phyloP scores from a whole-genome alignment of 23 tunicate genomes.

The Trididemnum nubilum region DNA sequence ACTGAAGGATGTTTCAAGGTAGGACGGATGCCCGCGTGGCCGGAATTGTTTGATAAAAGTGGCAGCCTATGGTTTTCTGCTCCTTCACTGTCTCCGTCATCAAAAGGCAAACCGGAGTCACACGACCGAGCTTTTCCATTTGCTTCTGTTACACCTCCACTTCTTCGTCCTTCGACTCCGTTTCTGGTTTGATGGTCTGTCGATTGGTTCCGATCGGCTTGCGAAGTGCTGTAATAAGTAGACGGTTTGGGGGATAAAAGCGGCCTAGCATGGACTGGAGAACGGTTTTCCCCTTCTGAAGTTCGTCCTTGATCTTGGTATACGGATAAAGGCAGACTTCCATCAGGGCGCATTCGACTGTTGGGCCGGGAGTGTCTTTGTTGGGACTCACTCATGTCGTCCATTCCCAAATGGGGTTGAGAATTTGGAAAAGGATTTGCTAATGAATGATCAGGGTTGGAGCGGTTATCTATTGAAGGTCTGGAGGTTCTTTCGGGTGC shows the following conservation, averaged over 20 bases:
- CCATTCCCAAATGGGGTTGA: neutral
- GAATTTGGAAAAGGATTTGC: neutral
- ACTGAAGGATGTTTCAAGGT: neutral
- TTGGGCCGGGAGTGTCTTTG: conserved; percentile 23
- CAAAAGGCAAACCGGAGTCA: conserved; percentile 81
- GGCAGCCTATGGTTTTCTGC: conserved; percentile 25
- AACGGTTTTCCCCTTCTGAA: neutral
- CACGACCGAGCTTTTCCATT: conserved; percentile 78
- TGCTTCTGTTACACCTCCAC: neutral
- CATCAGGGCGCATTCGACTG: conserved; percentile 50
- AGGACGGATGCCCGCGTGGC: neutral
- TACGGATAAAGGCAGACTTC: conserved; percentile 41
- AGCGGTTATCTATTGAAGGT: neutral
- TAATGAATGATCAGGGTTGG: neutral
- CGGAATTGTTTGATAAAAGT: neutral
- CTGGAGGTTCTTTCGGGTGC: conserved; percentile 20
- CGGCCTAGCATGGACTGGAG: conserved; percentile 33
- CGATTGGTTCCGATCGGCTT: neutral
- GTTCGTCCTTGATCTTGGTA: conserved; percentile 30
- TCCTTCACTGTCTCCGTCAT: conserved; percentile 54
- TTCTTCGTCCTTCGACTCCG: neutral
- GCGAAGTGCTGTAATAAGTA: conserved; percentile 10
- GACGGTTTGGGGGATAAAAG: conserved; percentile 52
- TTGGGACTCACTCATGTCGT: neutral
- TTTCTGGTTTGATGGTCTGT: neutral